A percentile compares a stretch with the other conserved stretches of the same genome.
phyloP scores from a whole-genome alignment of 2,888 invertebrate species.

The Oconnorella tubifera region DNA sequence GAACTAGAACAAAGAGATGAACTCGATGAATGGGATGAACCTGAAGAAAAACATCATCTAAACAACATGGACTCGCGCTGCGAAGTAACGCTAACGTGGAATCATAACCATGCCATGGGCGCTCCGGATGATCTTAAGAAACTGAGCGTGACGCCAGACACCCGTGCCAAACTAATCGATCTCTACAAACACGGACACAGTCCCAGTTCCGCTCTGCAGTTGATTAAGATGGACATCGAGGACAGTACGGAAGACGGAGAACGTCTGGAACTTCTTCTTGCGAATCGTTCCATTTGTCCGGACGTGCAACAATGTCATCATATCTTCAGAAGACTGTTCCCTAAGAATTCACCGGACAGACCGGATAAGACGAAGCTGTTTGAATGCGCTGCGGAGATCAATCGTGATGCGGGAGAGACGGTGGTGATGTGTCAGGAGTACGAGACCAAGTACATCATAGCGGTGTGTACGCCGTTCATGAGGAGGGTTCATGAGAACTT shows the following conservation, averaged over 20 bases:
- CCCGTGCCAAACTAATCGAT: neutral
- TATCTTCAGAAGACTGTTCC: neutral
- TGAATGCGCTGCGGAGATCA: neutral
- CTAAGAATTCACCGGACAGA: neutral
- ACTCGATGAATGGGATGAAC: no score
- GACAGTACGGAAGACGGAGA: neutral
- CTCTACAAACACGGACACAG: slow-evolving; percentile 5
- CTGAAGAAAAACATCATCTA: neutral
- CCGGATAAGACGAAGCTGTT: neutral
- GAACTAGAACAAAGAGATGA: no score
- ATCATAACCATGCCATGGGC: slow-evolving; percentile 4
- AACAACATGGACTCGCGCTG: neutral
- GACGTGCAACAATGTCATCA: slow-evolving; percentile 1
- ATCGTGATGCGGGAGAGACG: neutral
- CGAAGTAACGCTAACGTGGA: neutral
- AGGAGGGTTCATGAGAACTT: slow-evolving; percentile 2
- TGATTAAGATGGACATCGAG: neutral
- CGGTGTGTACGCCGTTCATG: slow-evolving; percentile 9
- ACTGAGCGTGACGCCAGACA: neutral
- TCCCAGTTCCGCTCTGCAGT: neutral
- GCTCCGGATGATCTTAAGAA: neutral
- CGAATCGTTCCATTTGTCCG: slow-evolving; percentile 5
- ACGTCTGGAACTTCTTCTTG: neutral
- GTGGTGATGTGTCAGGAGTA: neutral
- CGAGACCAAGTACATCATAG: neutral